These are phyloP conservation scores for Amyelois transitella DNA, from an alignment of 1,140 invertebrate genomes.

Conservation along the genomic window DNA sequence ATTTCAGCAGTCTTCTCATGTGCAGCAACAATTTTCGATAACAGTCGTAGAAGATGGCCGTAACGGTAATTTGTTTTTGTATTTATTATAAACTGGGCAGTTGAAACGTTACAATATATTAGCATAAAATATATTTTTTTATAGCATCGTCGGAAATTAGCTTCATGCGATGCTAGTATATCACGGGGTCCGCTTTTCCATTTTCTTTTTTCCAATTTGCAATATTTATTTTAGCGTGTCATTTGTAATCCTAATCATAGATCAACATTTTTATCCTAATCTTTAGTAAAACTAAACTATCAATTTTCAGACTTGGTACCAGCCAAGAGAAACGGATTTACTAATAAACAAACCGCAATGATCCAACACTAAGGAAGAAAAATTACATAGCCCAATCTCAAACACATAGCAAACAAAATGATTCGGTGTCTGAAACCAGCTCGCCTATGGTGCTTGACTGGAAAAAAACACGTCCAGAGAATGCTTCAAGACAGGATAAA, in stretches of 20 bases:
- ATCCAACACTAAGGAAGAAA: not conserved
- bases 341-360: not conserved
- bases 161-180: too few species aligned
- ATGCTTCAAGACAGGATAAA: conserved; percentile 21
- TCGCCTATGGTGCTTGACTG: conserved; percentile 38
- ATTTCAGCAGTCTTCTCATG: conserved; percentile 42
- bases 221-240: too few species aligned
- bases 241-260: too few species aligned
- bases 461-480: conserved; percentile 27
- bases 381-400: not conserved
- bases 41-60: conserved; percentile 16
- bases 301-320: not conserved
- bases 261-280: too few species aligned
- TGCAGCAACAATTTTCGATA: conserved; percentile 36
- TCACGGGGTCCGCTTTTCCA: too few species aligned
- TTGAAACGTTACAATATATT: too few species aligned
- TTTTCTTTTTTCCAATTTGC: too few species aligned
- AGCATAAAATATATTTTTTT: too few species aligned
- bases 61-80: conserved; percentile 20
- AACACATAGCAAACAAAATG: conserved; percentile 19
- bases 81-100: too few species aligned
- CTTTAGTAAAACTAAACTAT: too few species aligned
- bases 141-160: too few species aligned
- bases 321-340: not conserved
- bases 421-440: conserved; percentile 46